Percentiles rank a stretch among this genome's conserved stretches.
phyloP scores from a whole-genome alignment of 23 tunicate genomes.

The Trididemnum clinides region DNA sequence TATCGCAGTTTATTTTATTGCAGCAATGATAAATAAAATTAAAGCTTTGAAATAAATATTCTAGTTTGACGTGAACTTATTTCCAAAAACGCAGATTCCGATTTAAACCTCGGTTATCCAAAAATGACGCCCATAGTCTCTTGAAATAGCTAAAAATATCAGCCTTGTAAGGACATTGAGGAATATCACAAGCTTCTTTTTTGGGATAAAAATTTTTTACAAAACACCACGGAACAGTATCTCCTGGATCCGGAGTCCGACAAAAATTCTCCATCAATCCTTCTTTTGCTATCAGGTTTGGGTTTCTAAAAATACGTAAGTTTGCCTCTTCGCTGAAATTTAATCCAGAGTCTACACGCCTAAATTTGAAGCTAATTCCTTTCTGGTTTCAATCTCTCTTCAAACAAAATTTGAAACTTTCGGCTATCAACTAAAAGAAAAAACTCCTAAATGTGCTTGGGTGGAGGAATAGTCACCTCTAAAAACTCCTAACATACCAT shows the following conservation, averaged over 20 bases:
- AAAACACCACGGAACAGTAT: conserved; percentile 7
- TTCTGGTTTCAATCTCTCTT: no score
- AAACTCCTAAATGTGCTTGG: no score
- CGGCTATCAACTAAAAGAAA: no score
- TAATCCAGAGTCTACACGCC: no score
- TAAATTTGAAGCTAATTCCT: no score
- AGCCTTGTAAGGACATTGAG: background rate
- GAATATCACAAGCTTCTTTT: conserved; percentile 14
- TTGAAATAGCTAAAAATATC: background rate
- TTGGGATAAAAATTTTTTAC: background rate
- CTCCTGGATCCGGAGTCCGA: conserved; percentile 7
- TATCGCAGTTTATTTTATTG: background rate
- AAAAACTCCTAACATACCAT: no score
- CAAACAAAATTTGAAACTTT: no score
- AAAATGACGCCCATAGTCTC: background rate
- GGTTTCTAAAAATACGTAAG: background rate
- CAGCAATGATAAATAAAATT: background rate
- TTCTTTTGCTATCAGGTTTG: background rate
- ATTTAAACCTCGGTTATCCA: background rate
- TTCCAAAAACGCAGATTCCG: background rate
- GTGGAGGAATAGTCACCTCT: no score
- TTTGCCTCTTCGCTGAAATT: no score
- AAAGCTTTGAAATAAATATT: no score
- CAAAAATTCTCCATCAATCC: conserved; percentile 27
- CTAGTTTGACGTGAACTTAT: background rate